A percentile compares a stretch with the other conserved stretches of the same genome.
Conservation (phyloP, 1,140 invertebrate genomes). For the Artemia franciscana region DNA sequence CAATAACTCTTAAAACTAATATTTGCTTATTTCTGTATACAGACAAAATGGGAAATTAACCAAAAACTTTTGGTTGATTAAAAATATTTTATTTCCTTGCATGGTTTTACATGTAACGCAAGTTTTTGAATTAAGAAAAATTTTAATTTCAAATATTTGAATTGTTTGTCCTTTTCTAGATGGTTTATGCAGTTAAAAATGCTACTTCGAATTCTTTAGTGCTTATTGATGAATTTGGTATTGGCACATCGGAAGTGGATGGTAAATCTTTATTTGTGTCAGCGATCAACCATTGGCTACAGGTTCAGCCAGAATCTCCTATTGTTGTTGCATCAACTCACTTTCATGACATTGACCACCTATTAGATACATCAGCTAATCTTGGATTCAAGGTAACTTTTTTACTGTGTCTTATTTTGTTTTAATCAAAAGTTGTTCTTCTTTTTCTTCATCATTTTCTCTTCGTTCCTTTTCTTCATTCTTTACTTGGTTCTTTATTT, state of each 20-base stretch:
- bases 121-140: too few relatives aligned
- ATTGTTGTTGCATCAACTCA: conserved; percentile 53
- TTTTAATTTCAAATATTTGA: too few relatives aligned
- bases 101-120: too few relatives aligned
- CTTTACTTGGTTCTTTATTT: background rate
- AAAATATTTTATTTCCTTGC: too few relatives aligned
- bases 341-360: conserved; percentile 34
- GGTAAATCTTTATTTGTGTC: conserved; percentile 40
- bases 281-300: conserved; percentile 35
- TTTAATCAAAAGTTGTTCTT: background rate
- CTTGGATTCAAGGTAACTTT: background rate
- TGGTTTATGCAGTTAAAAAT: conserved; percentile 37
- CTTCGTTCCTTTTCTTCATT: background rate
- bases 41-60: too few relatives aligned
- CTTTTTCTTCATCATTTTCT: background rate
- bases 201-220: conserved; percentile 41
- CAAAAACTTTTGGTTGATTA: too few relatives aligned
- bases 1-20: too few relatives aligned
- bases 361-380: conserved; percentile 20
- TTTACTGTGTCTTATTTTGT: background rate
- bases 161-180: conserved; percentile 32
- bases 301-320: conserved; percentile 31
- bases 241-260: conserved; percentile 52
- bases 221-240: conserved; percentile 74
- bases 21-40: too few relatives aligned